A percentile compares a stretch with the other conserved stretches of the same genome.
phyloP scores from a whole-genome alignment of 2,113 vertebrate species.

The Toxostoma redivivum region DNA sequence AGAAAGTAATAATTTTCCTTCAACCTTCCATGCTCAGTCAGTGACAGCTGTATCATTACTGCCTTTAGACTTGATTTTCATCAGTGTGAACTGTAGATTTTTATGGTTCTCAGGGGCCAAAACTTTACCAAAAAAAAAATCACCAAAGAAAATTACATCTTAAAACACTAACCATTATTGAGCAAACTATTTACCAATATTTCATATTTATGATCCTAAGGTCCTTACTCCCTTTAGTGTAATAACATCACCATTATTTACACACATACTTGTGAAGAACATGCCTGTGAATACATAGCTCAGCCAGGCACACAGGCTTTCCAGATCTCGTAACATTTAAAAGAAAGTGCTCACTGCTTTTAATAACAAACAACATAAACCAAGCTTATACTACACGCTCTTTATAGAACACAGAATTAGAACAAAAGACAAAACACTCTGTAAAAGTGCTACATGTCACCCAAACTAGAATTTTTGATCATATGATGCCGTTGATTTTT shows the following conservation, averaged over 20 bases:
- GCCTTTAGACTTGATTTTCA: neutral
- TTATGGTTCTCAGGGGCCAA: neutral
- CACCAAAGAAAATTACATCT: neutral
- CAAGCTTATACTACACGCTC: neutral
- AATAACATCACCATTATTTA: slow-evolving; percentile 1
- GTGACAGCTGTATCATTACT: neutral
- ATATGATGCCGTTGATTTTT: slow-evolving; percentile 1
- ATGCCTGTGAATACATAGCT: neutral
- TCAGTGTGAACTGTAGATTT: neutral
- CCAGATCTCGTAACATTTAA: neutral
- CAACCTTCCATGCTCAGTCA: neutral
- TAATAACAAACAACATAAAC: slow-evolving; percentile 5
- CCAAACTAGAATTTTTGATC: neutral
- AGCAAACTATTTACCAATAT: neutral
- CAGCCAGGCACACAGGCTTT: neutral
- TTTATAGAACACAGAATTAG: neutral
- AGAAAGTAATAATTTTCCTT: neutral
- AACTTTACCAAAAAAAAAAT: neutral
- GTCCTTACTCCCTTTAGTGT: neutral
- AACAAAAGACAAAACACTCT: neutral
- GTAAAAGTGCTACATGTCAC: neutral
- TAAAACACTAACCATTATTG: neutral
- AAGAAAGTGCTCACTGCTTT: slow-evolving; percentile 48
- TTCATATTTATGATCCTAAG: neutral
- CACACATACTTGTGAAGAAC: neutral